Base-by-base conservation (phyloP, 2,797 vertebrate species). In the Lithobates pipiens region DNA sequence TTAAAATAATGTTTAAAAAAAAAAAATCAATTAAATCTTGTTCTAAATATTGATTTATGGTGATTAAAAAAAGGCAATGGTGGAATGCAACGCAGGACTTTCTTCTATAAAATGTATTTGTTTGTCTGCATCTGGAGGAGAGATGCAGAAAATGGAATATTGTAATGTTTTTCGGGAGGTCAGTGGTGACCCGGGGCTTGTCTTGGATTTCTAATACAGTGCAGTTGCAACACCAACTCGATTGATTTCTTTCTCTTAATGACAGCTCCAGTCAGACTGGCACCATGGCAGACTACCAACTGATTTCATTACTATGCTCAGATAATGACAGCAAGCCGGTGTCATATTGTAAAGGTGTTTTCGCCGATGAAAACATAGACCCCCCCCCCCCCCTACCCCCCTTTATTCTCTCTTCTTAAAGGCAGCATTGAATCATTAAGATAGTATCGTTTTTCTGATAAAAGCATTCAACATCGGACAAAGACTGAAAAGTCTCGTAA, bases 231-330 rank as follows among this genome's bases (percentile, higher is more conserved):
- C 93, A 93, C 93, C 92, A 91, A 91, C 91, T 89, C 93, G 95
- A 98, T 98, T 96, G 97, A 98, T 98, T 97, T 98, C 95, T 94
- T 96, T 50, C 95, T 96, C 61, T 96, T 92, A 93, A 95, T 95
- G 96, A 96, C 96, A 96, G 95, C 96, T 95, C 97, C 96, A 96
- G 98, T 95, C 97, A 96, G 97, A 91, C 97, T 96, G 97, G 96
- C 97, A 97, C 97, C 96, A 94, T 90, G 82, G 89, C 92, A 91
- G 90, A 91, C 92, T 91, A 93, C 92, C 93, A 91, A 91, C 92
- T 92, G 87, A 86, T 92, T 92, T 95, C 94, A 92, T 95, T 94
- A 94, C 92, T 92, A 93, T 91, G 89, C 92, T 93, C 89, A 92
- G 94, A 93, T 92, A 95, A 96, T 93, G 95, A 95, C 95, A 95